Conservation (phyloP, 2,797 vertebrate genomes). For the Falco cherrug region DNA sequence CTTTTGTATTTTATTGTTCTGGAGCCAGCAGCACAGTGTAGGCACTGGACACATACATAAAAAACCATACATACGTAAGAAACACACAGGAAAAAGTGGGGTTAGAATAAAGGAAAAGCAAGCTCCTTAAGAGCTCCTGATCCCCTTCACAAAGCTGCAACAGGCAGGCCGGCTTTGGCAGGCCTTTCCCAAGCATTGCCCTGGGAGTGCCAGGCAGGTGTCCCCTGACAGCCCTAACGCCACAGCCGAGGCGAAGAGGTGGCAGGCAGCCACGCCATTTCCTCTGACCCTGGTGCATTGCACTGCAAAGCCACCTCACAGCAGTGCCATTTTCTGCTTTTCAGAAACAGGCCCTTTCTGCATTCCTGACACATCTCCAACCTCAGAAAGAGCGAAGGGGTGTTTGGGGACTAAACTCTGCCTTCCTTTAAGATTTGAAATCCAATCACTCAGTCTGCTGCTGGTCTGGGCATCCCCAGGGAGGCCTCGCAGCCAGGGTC, state of each 20-base stretch:
- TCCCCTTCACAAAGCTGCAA: neutral
- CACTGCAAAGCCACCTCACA: neutral
- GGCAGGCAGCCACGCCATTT: neutral
- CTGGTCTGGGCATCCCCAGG: accelerated
- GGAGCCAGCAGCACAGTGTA: neutral
- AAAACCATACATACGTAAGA: neutral
- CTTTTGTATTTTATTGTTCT: neutral
- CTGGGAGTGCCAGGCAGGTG: neutral
- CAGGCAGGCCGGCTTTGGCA: neutral
- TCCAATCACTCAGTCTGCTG: neutral
- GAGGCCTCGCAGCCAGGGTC: neutral
- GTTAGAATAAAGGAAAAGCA: neutral
- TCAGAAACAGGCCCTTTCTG: neutral
- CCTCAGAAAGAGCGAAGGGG: neutral
- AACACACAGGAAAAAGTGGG: neutral
- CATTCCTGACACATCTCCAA: neutral
- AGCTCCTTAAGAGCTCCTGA: neutral
- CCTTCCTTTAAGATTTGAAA: neutral
- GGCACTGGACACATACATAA: neutral
- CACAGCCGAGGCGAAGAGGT: neutral
- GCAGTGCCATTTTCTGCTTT: neutral
- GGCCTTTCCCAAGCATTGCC: neutral
- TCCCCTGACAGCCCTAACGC: neutral
- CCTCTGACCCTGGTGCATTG: neutral
- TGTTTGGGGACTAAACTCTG: neutral